phyloP scores from a whole-genome alignment of 2,888 invertebrate species.

The Coenonympha arcania region DNA sequence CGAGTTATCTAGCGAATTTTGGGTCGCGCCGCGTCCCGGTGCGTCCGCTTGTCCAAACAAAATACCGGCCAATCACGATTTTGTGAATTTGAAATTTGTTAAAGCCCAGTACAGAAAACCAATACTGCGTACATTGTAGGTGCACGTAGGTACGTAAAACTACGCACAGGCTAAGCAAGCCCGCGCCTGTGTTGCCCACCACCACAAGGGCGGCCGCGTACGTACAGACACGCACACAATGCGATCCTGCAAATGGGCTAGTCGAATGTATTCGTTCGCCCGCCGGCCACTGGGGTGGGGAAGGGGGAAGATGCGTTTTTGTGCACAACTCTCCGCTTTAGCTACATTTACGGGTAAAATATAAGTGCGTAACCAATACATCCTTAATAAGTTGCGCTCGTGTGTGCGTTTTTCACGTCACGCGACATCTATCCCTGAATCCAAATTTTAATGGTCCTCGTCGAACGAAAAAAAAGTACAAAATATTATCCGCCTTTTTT shows the following conservation, averaged over 20 bases:
- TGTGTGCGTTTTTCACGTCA: constrained; percentile 31
- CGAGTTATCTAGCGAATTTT: constrained; percentile 62
- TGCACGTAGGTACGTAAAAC: constrained; percentile 47
- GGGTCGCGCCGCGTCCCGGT: constrained; percentile 42
- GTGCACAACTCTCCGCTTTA: constrained; percentile 61
- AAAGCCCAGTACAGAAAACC: constrained; percentile 71
- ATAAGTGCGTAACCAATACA: constrained; percentile 65
- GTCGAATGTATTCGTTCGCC: constrained; percentile 72
- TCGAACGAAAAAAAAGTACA: constrained; percentile 21
- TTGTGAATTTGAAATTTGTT: constrained; percentile 74
- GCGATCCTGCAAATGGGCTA: constrained; percentile 72
- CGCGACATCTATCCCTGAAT: constrained; percentile 30
- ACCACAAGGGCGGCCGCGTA: constrained; percentile 30
- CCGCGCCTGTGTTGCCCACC: constrained; percentile 45
- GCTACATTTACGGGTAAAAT: constrained; percentile 62
- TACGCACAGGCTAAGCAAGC: constrained; percentile 70
- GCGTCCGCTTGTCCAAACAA: constrained; percentile 67
- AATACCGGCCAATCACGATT: constrained; percentile 71
- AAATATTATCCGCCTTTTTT: constrained; percentile 25
- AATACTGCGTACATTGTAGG: constrained; percentile 55
- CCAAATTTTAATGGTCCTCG: constrained; percentile 28
- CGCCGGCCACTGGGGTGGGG: constrained; percentile 51
- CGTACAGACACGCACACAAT: constrained; percentile 66
- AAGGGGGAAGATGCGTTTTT: constrained; percentile 71
- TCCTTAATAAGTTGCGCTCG: constrained; percentile 31